Percentiles rank a stretch among this genome's conserved stretches.
These are phyloP conservation scores for Rhinoderma darwinii DNA, from an alignment of 2,113 vertebrate genomes.

Conservation along the genomic window DNA sequence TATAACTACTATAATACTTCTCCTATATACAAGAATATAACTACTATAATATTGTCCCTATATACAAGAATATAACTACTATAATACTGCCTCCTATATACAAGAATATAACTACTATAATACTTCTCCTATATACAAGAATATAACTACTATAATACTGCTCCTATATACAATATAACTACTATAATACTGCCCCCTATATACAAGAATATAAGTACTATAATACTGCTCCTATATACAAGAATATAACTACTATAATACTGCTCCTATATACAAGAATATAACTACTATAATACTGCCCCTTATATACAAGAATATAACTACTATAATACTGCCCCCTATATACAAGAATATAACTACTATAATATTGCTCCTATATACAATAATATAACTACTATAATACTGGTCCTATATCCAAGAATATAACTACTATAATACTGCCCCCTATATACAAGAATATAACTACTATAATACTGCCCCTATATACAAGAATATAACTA, in stretches of 20 bases:
- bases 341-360: constrained; percentile 5
- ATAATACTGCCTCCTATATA: constrained; percentile 3
- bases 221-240: neutral
- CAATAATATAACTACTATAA: constrained; percentile 6
- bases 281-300: constrained; percentile 11
- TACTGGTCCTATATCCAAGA: neutral
- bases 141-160: neutral
- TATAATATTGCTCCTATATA: constrained; percentile 6
- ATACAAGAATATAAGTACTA: neutral
- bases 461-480: constrained; percentile 6
- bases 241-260: too few species aligned
- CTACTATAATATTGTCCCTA: neutral
- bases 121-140: neutral
- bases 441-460: neutral
- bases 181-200: neutral
- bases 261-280: neutral
- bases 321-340: neutral
- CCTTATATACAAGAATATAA: constrained; percentile 6
- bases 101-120: constrained; percentile 7
- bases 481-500: neutral
- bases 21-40: neutral
- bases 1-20: constrained; percentile 15
- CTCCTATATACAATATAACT: neutral
- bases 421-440: constrained; percentile 17
- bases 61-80: constrained; percentile 8